Evolutionary conservation across 2,797 vertebrate species (phyloP).

Genomic region (Gallinago stenura): DNA sequence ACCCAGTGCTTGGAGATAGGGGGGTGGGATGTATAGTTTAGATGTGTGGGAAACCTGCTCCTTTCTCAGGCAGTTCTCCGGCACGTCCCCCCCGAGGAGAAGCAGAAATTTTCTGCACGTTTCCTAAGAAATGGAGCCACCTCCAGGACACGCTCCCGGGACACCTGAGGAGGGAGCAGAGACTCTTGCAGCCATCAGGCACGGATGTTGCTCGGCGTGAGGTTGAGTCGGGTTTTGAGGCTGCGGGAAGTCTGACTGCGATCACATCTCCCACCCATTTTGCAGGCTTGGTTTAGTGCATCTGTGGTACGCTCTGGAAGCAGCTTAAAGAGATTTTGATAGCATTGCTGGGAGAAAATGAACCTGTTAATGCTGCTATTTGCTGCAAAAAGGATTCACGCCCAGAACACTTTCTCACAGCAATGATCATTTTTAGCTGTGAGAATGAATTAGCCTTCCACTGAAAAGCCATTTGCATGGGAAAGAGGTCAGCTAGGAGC

Average conservation of each 20-base stretch:
- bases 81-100: rapidly evolving
- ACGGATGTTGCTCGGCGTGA: not conserved
- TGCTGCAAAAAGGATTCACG: conserved; percentile 50
- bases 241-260: not conserved
- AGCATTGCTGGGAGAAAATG: conserved; percentile 66
- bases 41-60: not conserved
- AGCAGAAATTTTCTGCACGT: too few relatives aligned
- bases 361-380: conserved; percentile 64
- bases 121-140: not conserved
- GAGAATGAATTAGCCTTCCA: conserved; percentile 69
- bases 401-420: conserved; percentile 62
- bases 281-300: conserved; percentile 14
- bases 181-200: not conserved
- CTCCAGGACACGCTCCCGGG: not conserved
- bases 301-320: not conserved
- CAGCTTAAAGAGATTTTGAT: conserved; percentile 63
- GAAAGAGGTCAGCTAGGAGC: conserved; percentile 33
- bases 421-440: conserved; percentile 57
- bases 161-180: not conserved
- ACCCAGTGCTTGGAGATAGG: rapidly evolving
- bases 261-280: conserved; percentile 14
- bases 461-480: conserved; percentile 58
- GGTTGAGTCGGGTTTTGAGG: not conserved
- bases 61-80: not conserved
- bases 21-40: not conserved